Percentiles rank a stretch among this genome's conserved stretches.
phyloP scores from a whole-genome alignment of 1,140 invertebrate species.

The Glossosoma conforme region DNA sequence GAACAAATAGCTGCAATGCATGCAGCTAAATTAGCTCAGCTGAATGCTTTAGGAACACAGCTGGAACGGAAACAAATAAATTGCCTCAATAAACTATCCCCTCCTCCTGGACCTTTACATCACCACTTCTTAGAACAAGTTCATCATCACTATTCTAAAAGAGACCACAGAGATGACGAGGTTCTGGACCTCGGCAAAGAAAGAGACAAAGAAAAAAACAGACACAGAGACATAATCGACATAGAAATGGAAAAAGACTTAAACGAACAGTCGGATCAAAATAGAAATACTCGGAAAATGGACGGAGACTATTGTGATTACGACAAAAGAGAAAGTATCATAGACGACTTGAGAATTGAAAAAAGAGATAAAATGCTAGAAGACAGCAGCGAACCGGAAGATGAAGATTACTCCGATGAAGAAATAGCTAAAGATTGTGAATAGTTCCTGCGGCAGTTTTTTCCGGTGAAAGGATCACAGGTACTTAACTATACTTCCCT shows the following conservation, averaged over 20 bases:
- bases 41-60: slow-evolving; percentile 61
- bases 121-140: slow-evolving; percentile 57
- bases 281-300: slow-evolving; percentile 29
- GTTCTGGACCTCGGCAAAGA: slow-evolving; percentile 47
- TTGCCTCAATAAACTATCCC: slow-evolving; percentile 44
- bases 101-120: slow-evolving; percentile 46
- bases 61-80: slow-evolving; percentile 51
- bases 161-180: slow-evolving; percentile 39
- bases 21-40: slow-evolving; percentile 64
- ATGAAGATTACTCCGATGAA: slow-evolving; percentile 46
- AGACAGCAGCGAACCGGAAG: slow-evolving; percentile 42
- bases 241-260: slow-evolving; percentile 34
- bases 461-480: too few species aligned
- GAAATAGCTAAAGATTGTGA: slow-evolving; percentile 38
- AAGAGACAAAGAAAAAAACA: slow-evolving; percentile 40
- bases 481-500: too few species aligned
- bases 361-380: slow-evolving; percentile 34
- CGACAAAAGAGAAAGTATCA: slow-evolving; percentile 21
- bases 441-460: slow-evolving; percentile 8
- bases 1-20: slow-evolving; percentile 57
- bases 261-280: slow-evolving; percentile 34
- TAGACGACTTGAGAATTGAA: slow-evolving; percentile 21
- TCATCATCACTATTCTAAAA: slow-evolving; percentile 51
- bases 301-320: slow-evolving; percentile 21
- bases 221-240: slow-evolving; percentile 40